Base-by-base conservation (phyloP, 2,797 vertebrate species). In the Sebastes diaconus region DNA sequence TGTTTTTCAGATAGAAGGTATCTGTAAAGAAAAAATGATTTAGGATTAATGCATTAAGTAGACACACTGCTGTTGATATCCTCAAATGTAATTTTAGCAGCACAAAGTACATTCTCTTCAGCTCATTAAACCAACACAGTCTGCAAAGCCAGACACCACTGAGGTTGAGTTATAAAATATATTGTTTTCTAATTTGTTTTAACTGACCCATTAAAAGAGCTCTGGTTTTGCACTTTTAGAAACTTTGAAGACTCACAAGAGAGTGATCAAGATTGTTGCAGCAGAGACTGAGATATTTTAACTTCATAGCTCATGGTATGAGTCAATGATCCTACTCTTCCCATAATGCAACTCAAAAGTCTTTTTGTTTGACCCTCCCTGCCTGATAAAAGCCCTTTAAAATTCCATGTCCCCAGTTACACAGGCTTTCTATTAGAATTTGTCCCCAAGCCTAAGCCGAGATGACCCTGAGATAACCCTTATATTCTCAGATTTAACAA, bases 41-140 rank as follows among this genome's bases (percentile, higher is more conserved):
- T 12, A 11, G 52, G 24, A 8, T 9, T 20, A 11, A 50, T 61
- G 27, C 8, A 61, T 63, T 12, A 32, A 8, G 46, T 29, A 68
- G 20, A 27, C 46, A 25, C 6, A 11, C 52, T 42, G 34, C 52
- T 61, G 30, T 9, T n/a, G 18, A 60, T 27, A 42, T 59, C 22
- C 80, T 73, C 16, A n/a, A 63, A 74, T 65, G 39, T 27, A 20
- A 66, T 71, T 67, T 58, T 57, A 72, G 27, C 55, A 16, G 42
- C 42, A 71, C 60, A 57, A 55, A 79, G 60, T 1, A 29, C 25
- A 54, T 65, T 14, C 9, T 69, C 16, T 27, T 39, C 8, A 13
- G 63, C 22, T 39, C 34, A 54, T 25, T 46, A 32, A 69, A 55
- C 13, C 25, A 30, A 34, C 69, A 68, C n/a, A 73, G 7, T 59